Conservation (phyloP, 2,888 invertebrate species). For the Nysson spinosus region DNA sequence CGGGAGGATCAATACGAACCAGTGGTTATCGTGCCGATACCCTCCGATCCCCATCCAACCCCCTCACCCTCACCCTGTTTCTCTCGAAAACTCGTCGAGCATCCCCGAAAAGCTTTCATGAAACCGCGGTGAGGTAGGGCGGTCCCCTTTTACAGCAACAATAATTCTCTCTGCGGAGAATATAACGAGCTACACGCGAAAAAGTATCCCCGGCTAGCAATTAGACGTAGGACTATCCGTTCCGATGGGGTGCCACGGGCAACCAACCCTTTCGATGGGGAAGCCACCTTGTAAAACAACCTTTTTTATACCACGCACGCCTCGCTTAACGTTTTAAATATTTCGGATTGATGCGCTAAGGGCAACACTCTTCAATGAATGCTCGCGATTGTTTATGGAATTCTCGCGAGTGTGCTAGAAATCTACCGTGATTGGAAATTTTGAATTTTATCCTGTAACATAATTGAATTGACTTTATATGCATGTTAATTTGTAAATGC, state of each 20-base stretch:
- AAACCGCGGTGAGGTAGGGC: constrained; percentile 27
- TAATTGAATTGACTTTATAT: too few species aligned
- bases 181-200: constrained; percentile 42
- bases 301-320: neutral
- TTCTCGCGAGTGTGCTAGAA: too few species aligned
- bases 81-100: constrained; percentile 49
- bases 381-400: too few species aligned
- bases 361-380: too few species aligned
- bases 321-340: constrained; percentile 38
- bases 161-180: constrained; percentile 51
- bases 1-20: constrained; percentile 75
- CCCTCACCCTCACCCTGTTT: too few species aligned
- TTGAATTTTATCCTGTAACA: too few species aligned
- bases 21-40: constrained; percentile 75
- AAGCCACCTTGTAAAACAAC: constrained; percentile 16
- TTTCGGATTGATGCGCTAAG: constrained; percentile 19
- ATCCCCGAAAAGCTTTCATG: constrained; percentile 50
- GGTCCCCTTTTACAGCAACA: constrained; percentile 50
- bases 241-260: constrained; percentile 31
- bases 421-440: too few species aligned
- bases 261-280: constrained; percentile 29
- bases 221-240: constrained; percentile 51
- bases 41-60: too few species aligned
- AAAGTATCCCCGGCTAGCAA: constrained; percentile 45
- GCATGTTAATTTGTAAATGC: too few species aligned